phyloP scores from a whole-genome alignment of 2,888 invertebrate genomes.

The Nemotelus pantherinus region DNA sequence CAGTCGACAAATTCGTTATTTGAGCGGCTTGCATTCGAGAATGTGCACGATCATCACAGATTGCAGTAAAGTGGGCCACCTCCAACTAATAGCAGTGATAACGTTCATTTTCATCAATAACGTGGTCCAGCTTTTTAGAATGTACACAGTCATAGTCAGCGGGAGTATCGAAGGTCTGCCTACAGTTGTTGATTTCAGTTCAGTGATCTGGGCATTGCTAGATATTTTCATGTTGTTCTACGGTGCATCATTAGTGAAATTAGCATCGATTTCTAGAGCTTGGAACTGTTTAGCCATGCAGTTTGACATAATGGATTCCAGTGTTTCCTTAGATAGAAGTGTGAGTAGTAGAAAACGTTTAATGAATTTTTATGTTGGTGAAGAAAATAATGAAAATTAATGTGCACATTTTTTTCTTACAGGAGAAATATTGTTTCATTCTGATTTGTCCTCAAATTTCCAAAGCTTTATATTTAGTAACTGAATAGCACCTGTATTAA shows the following conservation, averaged over 20 bases:
- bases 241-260: conserved; percentile 12
- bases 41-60: neutral
- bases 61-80: neutral
- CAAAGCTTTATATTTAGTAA: no score
- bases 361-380: no score
- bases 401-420: no score
- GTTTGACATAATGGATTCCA: neutral
- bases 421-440: no score
- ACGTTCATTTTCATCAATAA: conserved; percentile 10
- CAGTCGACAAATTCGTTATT: neutral
- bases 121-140: conserved; percentile 1
- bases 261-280: neutral
- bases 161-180: neutral
- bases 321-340: neutral
- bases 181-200: neutral
- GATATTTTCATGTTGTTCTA: conserved; percentile 16
- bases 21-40: neutral
- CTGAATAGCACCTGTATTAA: no score
- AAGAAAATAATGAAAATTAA: no score
- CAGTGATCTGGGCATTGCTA: neutral
- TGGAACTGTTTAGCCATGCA: neutral
- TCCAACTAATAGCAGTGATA: neutral
- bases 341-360: neutral
- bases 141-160: neutral
- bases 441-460: no score